A percentile compares a stretch with the other conserved stretches of the same genome.
phyloP scores from a whole-genome alignment of 2,888 invertebrate species.

The Drosophila borealis region DNA sequence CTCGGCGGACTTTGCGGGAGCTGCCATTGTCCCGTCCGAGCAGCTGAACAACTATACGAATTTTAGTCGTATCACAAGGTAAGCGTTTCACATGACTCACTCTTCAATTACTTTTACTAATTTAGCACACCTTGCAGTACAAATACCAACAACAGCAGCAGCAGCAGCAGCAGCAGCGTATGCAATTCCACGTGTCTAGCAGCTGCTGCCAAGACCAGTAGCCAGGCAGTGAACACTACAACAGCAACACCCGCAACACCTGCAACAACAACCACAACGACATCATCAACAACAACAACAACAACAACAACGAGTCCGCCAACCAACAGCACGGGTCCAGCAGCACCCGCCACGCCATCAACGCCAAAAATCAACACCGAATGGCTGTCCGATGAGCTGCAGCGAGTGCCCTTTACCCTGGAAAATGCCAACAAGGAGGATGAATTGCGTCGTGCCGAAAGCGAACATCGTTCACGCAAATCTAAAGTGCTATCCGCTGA shows the following conservation, averaged over 20 bases:
- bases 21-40: conserved; percentile 8
- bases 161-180: conserved; percentile 2
- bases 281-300: conserved; percentile 5
- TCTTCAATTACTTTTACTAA: not conserved
- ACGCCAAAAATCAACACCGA: conserved; percentile 68
- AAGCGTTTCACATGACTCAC: conserved; percentile 4
- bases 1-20: conserved; percentile 56
- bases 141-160: conserved; percentile 36
- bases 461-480: conserved; percentile 81
- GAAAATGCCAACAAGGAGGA: conserved; percentile 83
- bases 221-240: not conserved
- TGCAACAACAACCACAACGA: not conserved
- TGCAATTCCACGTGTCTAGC: conserved; percentile 33
- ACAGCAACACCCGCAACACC: not conserved
- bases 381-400: conserved; percentile 64
- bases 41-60: conserved; percentile 75
- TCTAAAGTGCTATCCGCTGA: conserved; percentile 83
- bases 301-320: conserved; percentile 23
- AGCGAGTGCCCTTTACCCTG: conserved; percentile 76
- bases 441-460: conserved; percentile 78
- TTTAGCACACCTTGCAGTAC: conserved; percentile 38
- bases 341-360: conserved; percentile 55
- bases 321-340: conserved; percentile 25
- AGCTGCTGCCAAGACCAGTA: conserved; percentile 1
- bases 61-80: conserved; percentile 66